Evolutionary conservation across 2,888 invertebrate genomes (phyloP), one percentile per base, ranked within the genome.

Genomic region (Cantharis flavilabris): DNA sequence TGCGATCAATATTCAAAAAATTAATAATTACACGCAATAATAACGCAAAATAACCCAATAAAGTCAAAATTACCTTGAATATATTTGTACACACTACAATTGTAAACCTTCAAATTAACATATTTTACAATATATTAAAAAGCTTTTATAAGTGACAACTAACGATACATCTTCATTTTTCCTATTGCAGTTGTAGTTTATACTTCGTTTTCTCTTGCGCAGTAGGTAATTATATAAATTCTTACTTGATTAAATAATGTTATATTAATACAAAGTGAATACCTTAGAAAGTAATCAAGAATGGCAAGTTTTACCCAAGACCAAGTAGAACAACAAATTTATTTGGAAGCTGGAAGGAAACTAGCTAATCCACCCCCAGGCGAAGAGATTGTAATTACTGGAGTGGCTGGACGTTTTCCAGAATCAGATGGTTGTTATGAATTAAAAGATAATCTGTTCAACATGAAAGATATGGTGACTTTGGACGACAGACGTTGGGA

Each of bases 401-500:
- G 83, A 0, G 89, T 94, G 13, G 90, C 94, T 0, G 95, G 94
- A 0, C 90, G 93, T 84, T 94, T 94, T 87, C 97, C 97, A 0
- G 93, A 95, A 83, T 94, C 95, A 0, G 91, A 93, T 80, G 94
- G 93, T 82, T 91, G 96, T 72, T 88, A 91, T 70, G 92, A 95
- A 81, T 92, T 96, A 63, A 89, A 91, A 84, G 89, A 93, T 71
- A 93, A 93, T 83, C 89, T 97, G 14, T 92, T 93, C 83, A 92
- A 93, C 84, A 94, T 94, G 87, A 92, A 94, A 81, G 97, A 98
- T 85, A 92, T 97, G 90, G 92, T 97, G 76, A 95, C 96, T 73
- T 94, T 93, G 23, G 95, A 95, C 84, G 92, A 92, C 80, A 90
- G 93, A 63, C 91, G 96, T 81, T 97, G 96, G 96, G 90, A 91